These are phyloP conservation scores for Gorsachius magnificus DNA, from an alignment of 2,797 vertebrate genomes.

Conservation along the genomic window DNA sequence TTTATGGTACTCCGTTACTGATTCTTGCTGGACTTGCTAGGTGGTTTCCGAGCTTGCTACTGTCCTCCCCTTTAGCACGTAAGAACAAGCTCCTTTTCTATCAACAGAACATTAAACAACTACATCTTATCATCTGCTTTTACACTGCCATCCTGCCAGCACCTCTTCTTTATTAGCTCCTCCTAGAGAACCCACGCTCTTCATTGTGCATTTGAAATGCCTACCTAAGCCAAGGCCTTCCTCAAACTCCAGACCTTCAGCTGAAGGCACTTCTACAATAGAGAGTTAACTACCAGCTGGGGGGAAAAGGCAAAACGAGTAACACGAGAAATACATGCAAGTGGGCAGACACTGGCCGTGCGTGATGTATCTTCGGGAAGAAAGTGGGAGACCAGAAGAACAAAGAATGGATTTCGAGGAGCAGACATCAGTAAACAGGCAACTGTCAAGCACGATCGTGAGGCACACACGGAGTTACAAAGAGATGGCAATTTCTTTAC, in stretches of 20 bases:
- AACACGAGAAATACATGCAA: not conserved
- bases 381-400: not conserved
- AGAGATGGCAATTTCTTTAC: not conserved
- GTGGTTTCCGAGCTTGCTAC: not conserved
- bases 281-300: not conserved
- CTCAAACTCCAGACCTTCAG: not conserved
- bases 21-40: not conserved
- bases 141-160: not conserved
- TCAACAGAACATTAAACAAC: not conserved
- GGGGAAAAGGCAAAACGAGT: not conserved
- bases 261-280: not conserved
- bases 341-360: not conserved
- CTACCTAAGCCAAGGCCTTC: not conserved
- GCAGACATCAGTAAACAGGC: not conserved
- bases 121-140: not conserved
- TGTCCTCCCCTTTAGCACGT: not conserved
- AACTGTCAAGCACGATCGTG: not conserved
- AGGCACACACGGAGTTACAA: not conserved
- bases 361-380: not conserved
- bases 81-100: not conserved
- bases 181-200: not conserved
- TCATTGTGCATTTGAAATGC: not conserved
- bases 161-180: not conserved
- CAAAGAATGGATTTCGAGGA: not conserved
- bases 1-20: not conserved